Evolutionary conservation across 2,797 vertebrate genomes (phyloP), one percentile per base, ranked within the genome.

Genomic region (Hapalemur alaotrensis): DNA sequence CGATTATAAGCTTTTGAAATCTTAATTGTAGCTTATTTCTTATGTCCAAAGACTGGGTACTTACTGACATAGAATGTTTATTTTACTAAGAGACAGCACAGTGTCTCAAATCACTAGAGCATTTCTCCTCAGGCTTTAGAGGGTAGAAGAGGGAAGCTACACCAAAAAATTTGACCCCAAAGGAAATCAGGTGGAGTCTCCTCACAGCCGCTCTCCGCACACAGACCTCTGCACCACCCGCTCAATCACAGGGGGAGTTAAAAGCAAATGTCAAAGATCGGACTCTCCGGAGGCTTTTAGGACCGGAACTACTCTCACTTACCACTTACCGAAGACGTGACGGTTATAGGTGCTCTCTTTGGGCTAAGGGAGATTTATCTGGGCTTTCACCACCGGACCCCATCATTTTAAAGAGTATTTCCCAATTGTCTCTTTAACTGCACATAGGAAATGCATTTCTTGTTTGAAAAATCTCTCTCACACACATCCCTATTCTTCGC

Each of bases 371-470:
- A 95, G 94, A 93, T 93, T 96, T 81, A 95, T 96, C 65, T 87
- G 61, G 65, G 83, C 86, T 91, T 92, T 96, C 93, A 78, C 63
- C 70, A 35, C 80, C 0, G 3, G 92, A 83, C 92, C 88, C 89
- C 72, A 97, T 96, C 97, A 93, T 91, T 89, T 50, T 89, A 75
- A 96, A 79, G 63, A 89, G 73, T 41, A 79, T 93, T 93, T 96
- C 96, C 93, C 93, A 54, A 46, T 23, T 93, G 85, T 96, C 61
- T 91, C 82, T 92, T 95, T 95, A 97, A 95, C 72, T 18, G 65
- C 4, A 2, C 63, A 65, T 84, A 76, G 94, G 89, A 95, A 96
- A 93, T 95, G 81, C 41, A 50, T 96, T 82, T 94, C 25, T 86
- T 90, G 46, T 81, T 88, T 95, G 93, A 95, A 94, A 96, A 97